Conservation (phyloP, 2,113 vertebrate species). For the Callipepla squamata region DNA sequence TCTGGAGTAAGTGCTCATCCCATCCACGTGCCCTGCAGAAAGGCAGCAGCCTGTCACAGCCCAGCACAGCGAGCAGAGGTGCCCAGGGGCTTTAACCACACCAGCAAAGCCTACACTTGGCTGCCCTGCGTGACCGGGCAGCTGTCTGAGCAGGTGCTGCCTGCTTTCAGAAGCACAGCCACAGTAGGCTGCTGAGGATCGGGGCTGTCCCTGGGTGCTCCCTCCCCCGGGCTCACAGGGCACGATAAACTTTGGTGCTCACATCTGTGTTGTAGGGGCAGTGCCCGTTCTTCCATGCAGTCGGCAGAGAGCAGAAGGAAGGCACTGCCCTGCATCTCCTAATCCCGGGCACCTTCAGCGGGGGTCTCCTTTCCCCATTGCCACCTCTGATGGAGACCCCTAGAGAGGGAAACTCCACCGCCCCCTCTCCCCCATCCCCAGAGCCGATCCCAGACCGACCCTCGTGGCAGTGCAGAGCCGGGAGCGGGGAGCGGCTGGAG, state of each 20-base stretch:
- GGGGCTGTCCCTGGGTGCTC: rapidly evolving
- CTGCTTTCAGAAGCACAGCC: neutral
- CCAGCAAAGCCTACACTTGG: neutral
- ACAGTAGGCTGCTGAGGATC: rapidly evolving
- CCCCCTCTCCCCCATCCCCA: neutral
- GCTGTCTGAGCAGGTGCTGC: neutral
- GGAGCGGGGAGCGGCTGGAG: neutral
- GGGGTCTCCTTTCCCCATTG: neutral
- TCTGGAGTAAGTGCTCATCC: neutral
- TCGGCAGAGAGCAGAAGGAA: neutral
- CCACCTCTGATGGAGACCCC: neutral
- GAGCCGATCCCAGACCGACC: neutral
- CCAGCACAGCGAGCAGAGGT: neutral
- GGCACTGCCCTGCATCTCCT: neutral
- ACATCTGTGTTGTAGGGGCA: neutral
- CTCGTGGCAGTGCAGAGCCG: neutral
- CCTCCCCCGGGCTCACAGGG: rapidly evolving
- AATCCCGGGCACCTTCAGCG: rapidly evolving
- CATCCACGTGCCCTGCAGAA: too few species aligned
- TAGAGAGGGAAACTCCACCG: neutral
- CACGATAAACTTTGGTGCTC: neutral
- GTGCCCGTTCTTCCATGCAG: neutral
- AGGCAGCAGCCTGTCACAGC: neutral
- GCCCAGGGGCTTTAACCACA: neutral
- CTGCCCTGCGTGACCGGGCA: neutral